phyloP scores from a whole-genome alignment of 2,888 invertebrate species.

The Uloborus plumipes region DNA sequence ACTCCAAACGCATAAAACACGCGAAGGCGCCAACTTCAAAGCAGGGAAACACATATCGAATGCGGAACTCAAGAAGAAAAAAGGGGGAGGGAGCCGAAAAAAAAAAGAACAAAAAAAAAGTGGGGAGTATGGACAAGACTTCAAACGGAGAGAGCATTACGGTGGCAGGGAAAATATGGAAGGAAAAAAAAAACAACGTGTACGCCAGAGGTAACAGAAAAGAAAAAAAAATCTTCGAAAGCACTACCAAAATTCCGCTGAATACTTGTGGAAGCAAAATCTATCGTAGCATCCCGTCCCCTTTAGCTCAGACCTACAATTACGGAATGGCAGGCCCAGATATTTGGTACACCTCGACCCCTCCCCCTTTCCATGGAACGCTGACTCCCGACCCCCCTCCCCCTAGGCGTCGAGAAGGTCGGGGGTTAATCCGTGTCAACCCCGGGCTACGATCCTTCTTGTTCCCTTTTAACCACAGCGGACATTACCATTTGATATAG shows the following conservation, averaged over 20 bases:
- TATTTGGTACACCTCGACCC: conserved; percentile 60
- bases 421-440: conserved; percentile 60
- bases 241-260: conserved; percentile 48
- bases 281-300: conserved; percentile 40
- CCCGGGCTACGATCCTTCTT: conserved; percentile 18
- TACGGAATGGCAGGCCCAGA: conserved; percentile 41
- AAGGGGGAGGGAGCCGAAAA: not conserved
- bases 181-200: not conserved
- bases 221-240: conserved; percentile 4
- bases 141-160: conserved; percentile 28
- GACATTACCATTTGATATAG: too few relatives aligned
- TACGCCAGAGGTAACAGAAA: conserved; percentile 15
- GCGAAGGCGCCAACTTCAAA: conserved; percentile 28
- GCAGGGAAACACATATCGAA: conserved; percentile 18
- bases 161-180: conserved; percentile 15
- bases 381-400: not conserved
- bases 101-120: too few relatives aligned
- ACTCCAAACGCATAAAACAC: too few relatives aligned
- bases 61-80: not conserved
- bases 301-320: conserved; percentile 58
- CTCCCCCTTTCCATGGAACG: conserved; percentile 41
- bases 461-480: not conserved
- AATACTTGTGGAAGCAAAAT: conserved; percentile 20
- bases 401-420: conserved; percentile 16
- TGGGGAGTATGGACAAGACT: not conserved